A percentile compares a stretch with the other conserved stretches of the same genome.
These are phyloP conservation scores for Trematocara caparti DNA, from an alignment of 2,797 vertebrate species.

Conservation along the genomic window DNA sequence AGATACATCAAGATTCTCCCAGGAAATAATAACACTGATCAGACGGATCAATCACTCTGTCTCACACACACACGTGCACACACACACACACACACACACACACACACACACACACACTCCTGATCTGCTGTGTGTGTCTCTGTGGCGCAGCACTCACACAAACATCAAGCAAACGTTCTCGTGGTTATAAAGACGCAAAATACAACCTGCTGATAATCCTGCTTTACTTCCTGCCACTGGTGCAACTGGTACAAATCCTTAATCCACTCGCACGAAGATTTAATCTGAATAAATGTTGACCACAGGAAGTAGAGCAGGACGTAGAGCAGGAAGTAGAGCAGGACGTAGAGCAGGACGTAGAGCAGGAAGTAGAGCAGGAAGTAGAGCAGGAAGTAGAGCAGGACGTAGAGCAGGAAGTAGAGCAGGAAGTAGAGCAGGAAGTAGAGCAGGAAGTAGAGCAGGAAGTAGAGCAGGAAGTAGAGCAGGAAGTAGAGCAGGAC, in stretches of 20 bases:
- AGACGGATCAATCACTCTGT: background rate
- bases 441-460: background rate
- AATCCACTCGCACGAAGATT: background rate
- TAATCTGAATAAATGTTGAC: background rate
- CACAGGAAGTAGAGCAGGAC: background rate
- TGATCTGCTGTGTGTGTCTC: background rate
- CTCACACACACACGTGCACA: background rate
- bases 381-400: background rate
- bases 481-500: background rate
- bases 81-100: too few species aligned
- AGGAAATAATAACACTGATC: background rate
- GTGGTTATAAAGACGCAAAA: background rate
- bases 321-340: too few species aligned
- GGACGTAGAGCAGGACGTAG: too few species aligned
- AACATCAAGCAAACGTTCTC: background rate
- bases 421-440: too few species aligned
- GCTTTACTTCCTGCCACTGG: background rate
- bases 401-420: background rate
- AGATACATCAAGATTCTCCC: background rate
- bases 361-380: too few species aligned
- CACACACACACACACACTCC: accelerated
- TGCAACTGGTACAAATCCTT: background rate
- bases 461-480: too few species aligned
- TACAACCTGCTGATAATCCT: background rate
- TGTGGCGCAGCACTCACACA: background rate